Base-by-base conservation (phyloP, 2,113 vertebrate species). In the Zeus faber region DNA sequence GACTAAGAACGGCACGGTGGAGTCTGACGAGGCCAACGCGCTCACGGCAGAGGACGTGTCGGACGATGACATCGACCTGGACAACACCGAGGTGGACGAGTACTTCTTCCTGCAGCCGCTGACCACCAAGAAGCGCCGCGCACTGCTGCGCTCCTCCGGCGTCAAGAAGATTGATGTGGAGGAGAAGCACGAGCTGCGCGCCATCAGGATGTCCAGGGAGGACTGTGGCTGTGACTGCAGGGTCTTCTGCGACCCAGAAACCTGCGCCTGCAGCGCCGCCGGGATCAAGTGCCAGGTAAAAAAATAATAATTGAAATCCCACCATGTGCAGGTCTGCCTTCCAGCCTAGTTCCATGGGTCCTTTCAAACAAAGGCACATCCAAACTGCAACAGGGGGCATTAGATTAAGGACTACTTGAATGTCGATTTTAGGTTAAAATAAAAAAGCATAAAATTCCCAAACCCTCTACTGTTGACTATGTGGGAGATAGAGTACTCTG, bases 251-350 rank as follows among this genome's bases (percentile, higher is more conserved):
- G 95, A 98, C 72, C 96, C 97, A 0, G 97, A 99, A 88, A 97
- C 93, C 0, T 99, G 97, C 26, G 95, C 96, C 71, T 99, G 97
- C 87, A 98, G 96, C 82, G 89, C 94, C 35, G 96, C 95, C 11
- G 97, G 96, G 70, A 98, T 99, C 81, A 99, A 99, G 82, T 99
- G 97, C 82, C 97, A 99, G 95, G 97, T 98, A 87, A 87, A 48
- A 33, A 10, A 11, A 7, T 2, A 9, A 9, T 29, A 9, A 29
- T 9, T 5, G 4, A 9, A 9, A 4, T 29, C 4, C 4, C 27
- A 33, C 13, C 2, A 11, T 9, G 8, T 2, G 2, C 31, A 33
- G 8, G 31, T 2, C 31, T 33, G 8, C 13, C 31, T 9, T 33
- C 31, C 31, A n/a, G n/a, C n/a, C n/a, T n/a, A n/a, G n/a, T n/a